These are phyloP conservation scores for Silvanus unidentatus DNA, from an alignment of 2,888 invertebrate species.

Conservation along the genomic window DNA sequence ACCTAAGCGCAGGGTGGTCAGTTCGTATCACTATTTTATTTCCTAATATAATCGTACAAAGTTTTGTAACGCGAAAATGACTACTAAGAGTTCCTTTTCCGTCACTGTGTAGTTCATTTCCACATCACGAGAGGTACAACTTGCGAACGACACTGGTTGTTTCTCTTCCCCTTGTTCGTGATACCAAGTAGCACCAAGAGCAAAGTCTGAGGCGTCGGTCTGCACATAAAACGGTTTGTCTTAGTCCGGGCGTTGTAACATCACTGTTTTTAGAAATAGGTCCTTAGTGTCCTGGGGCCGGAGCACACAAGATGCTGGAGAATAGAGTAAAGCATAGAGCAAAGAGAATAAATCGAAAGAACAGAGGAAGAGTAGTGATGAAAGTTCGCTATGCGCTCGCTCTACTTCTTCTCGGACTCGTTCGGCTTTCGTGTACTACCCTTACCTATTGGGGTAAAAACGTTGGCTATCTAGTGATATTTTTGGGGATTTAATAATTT, in stretches of 20 bases:
- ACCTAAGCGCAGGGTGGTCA: no score
- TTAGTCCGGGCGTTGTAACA: slow-evolving; percentile 10
- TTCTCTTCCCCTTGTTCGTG: slow-evolving; percentile 9
- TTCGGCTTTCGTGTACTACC: no score
- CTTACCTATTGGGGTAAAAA: no score
- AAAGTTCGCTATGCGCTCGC: no score
- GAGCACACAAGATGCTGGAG: no score
- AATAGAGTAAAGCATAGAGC: no score
- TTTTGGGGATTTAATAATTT: no score
- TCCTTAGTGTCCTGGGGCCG: no score
- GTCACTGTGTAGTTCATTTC: slow-evolving; percentile 17
- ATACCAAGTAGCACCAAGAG: slow-evolving; percentile 7
- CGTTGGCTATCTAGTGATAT: no score
- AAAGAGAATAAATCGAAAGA: no score
- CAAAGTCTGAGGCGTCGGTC: slow-evolving; percentile 8
- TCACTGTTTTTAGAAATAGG: slow-evolving; percentile 6
- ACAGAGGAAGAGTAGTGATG: no score
- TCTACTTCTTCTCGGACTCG: no score
- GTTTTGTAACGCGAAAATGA: slow-evolving; percentile 13
- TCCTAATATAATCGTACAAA: slow-evolving; percentile 8
- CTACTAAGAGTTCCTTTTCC: slow-evolving; percentile 16
- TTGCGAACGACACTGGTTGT: slow-evolving; percentile 13
- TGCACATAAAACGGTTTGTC: slow-evolving; percentile 5
- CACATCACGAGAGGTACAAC: slow-evolving; percentile 8
- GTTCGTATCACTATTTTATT: slow-evolving; percentile 12